Percentiles rank a stretch among this genome's conserved stretches.
phyloP scores from a whole-genome alignment of 2,888 invertebrate species.

The Seira ritae region DNA sequence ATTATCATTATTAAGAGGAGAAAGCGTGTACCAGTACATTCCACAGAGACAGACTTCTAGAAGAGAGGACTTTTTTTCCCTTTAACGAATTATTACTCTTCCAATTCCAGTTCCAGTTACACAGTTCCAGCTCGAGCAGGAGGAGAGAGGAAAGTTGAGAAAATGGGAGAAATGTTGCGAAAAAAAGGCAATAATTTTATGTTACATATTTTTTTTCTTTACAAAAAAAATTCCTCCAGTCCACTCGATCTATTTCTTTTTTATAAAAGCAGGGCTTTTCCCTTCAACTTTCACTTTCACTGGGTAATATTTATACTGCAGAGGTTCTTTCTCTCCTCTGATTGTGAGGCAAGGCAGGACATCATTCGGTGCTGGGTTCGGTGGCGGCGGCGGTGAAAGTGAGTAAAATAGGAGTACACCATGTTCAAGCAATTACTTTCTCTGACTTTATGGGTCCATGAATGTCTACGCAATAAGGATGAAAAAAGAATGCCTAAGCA shows the following conservation, averaged over 20 bases:
- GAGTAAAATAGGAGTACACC: constrained; percentile 14
- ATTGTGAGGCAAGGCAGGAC: neutral
- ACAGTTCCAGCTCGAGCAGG: neutral
- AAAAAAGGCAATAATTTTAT: constrained; percentile 7
- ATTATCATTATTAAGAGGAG: neutral
- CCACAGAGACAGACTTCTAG: too few species aligned
- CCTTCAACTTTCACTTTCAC: neutral
- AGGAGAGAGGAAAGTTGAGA: neutral
- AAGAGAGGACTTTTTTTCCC: too few species aligned
- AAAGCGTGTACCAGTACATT: neutral
- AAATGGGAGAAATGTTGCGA: neutral
- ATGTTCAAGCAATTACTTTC: constrained; percentile 34
- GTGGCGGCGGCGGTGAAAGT: neutral
- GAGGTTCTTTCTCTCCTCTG: neutral
- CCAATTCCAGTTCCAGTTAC: neutral
- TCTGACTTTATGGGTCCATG: constrained; percentile 35
- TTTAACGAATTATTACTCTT: neutral
- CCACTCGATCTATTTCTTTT: neutral
- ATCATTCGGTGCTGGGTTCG: too few species aligned
- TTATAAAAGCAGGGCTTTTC: too few species aligned
- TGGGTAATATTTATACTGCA: neutral
- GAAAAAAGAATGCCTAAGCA: too few species aligned
- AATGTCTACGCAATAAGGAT: constrained; percentile 23
- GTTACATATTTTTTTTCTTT: constrained; percentile 1
- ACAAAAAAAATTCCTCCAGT: neutral